A percentile compares a stretch with the other conserved stretches of the same genome.
Evolutionary conservation across 2,797 vertebrate genomes (phyloP).

Genomic region (Setipinna tenuifilis): DNA sequence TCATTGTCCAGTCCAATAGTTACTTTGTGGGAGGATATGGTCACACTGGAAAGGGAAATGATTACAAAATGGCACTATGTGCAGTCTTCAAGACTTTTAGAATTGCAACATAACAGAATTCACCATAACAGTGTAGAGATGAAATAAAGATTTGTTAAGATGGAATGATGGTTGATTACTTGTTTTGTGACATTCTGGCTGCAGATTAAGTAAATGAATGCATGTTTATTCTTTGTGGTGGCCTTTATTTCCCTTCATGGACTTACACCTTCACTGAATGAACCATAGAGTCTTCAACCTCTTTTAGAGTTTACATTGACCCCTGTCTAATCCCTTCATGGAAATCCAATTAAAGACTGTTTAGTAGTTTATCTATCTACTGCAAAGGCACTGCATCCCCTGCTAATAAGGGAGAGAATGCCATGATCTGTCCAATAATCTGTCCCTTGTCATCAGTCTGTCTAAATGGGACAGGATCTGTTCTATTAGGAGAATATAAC

Average conservation of each 20-base stretch:
- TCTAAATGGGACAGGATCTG: neutral
- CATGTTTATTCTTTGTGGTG: too few relatives aligned
- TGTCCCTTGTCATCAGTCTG: neutral
- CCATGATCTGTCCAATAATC: neutral
- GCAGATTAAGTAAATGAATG: neutral
- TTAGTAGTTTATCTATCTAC: neutral
- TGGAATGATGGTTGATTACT: too few relatives aligned
- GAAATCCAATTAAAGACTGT: slow-evolving; percentile 24
- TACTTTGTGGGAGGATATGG: neutral
- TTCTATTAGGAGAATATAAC: neutral
- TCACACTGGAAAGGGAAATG: neutral
- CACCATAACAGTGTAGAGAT: neutral
- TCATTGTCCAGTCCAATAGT: neutral
- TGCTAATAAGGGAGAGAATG: neutral
- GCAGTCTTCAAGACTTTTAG: too few relatives aligned
- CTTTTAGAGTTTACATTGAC: neutral
- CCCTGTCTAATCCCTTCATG: neutral
- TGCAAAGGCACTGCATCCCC: neutral
- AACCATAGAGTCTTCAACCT: neutral
- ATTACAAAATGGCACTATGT: neutral
- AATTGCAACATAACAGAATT: too few relatives aligned
- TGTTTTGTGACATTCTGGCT: neutral
- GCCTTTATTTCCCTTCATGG: neutral
- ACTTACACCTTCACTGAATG: neutral
- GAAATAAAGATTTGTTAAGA: too few relatives aligned